phyloP scores from a whole-genome alignment of 2,797 vertebrate species.

The Morelia viridis region DNA sequence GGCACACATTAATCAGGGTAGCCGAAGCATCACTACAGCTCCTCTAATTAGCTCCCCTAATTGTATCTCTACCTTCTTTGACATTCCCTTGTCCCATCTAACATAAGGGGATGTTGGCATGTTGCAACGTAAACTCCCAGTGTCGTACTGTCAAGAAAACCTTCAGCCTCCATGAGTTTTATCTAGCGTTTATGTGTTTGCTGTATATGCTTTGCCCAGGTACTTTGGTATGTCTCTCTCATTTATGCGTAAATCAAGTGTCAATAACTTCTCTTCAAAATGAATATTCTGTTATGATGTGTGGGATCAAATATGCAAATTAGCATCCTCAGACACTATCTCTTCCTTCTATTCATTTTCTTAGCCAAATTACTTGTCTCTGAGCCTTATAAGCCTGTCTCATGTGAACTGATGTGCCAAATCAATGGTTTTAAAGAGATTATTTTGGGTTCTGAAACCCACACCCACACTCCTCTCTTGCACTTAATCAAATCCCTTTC shows the following conservation, averaged over 20 bases:
- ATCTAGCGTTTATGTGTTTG: background rate
- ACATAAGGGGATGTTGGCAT: background rate
- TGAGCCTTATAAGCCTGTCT: background rate
- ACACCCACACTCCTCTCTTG: too few species aligned
- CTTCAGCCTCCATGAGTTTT: background rate
- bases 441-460: too few species aligned
- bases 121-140: background rate
- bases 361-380: background rate
- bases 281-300: background rate
- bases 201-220: background rate
- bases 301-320: background rate
- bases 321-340: background rate
- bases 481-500: too few species aligned
- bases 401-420: too few species aligned
- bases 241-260: background rate
- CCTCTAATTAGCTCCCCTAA: background rate
- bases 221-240: background rate
- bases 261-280: background rate
- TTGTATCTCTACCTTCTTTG: background rate
- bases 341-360: background rate
- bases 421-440: too few species aligned
- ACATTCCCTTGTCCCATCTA: background rate
- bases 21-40: background rate
- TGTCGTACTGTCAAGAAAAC: background rate
- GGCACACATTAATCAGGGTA: background rate